Conservation (phyloP, 1,140 invertebrate genomes). For the Elysia chlorotica region DNA sequence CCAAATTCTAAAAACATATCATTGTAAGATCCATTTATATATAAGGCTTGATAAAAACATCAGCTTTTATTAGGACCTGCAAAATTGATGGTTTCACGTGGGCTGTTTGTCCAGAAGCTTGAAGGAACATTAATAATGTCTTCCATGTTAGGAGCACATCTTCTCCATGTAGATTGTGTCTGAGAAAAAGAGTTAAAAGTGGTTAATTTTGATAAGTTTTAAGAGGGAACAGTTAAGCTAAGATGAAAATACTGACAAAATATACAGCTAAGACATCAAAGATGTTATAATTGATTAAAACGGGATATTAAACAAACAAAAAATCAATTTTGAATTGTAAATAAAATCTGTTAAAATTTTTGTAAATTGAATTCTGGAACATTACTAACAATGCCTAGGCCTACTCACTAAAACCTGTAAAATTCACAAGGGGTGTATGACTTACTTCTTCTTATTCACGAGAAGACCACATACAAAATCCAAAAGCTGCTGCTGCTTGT, state of each 20-base stretch:
- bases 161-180: not conserved
- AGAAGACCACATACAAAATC: conserved; percentile 41
- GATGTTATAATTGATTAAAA: not conserved
- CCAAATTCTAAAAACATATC: not conserved
- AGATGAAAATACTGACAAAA: not conserved
- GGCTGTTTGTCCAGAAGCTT: not conserved
- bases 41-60: too few species aligned
- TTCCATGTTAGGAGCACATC: not conserved
- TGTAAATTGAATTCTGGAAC: not conserved
- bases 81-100: conserved; percentile 9
- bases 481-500: conserved; percentile 42
- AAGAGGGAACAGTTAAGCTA: not conserved
- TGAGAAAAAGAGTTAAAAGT: conserved; percentile 3
- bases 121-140: not conserved
- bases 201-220: not conserved
- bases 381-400: not conserved
- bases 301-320: not conserved
- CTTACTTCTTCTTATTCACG: conserved; percentile 44
- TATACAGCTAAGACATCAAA: not conserved
- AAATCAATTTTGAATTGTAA: not conserved
- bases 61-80: too few species aligned
- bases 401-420: not conserved
- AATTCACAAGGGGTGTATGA: not conserved
- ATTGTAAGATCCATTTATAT: too few species aligned
- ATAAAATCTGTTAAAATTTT: not conserved